Percentiles rank a stretch among this genome's conserved stretches.
Conservation (phyloP, 2,797 vertebrate species). For the Oreonectes daqikongensis region DNA sequence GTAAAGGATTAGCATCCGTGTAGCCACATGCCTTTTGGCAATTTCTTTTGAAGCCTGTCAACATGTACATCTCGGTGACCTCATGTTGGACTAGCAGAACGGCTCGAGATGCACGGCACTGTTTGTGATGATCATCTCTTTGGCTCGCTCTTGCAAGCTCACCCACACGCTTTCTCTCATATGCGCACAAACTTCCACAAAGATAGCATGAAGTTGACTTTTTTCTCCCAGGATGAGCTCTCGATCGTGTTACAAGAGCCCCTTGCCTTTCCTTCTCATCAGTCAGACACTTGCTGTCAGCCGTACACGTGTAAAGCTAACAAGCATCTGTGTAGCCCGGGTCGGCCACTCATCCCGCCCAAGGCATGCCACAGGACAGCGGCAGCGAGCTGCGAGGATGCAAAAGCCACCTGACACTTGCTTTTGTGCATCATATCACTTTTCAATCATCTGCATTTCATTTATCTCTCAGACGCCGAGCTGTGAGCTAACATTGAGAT, state of each 20-base stretch:
- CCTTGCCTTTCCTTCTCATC: slow-evolving; percentile 66
- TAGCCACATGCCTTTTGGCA: slow-evolving; percentile 53
- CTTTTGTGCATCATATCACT: slow-evolving; percentile 78
- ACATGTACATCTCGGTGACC: slow-evolving; percentile 64
- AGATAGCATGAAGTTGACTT: slow-evolving; percentile 55
- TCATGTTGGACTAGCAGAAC: slow-evolving; percentile 62
- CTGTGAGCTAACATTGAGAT: slow-evolving; percentile 61
- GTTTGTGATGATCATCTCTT: slow-evolving; percentile 29
- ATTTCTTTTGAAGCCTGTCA: slow-evolving; percentile 58
- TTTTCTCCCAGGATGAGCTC: slow-evolving; percentile 28
- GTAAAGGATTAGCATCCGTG: slow-evolving; percentile 52
- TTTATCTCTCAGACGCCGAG: slow-evolving; percentile 67
- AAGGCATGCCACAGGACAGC: slow-evolving; percentile 68
- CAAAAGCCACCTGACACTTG: slow-evolving; percentile 74
- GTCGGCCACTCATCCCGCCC: slow-evolving; percentile 59
- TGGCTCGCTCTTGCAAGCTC: neutral
- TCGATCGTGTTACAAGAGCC: slow-evolving; percentile 54
- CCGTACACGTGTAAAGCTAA: slow-evolving; percentile 61
- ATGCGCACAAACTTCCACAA: slow-evolving; percentile 32
- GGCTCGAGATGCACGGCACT: slow-evolving; percentile 27
- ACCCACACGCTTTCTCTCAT: slow-evolving; percentile 36
- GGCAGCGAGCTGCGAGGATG: slow-evolving; percentile 63
- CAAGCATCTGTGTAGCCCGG: slow-evolving; percentile 41
- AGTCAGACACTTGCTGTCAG: slow-evolving; percentile 66
- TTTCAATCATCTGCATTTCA: slow-evolving; percentile 79